These are phyloP conservation scores for Cerastis rubricosa DNA, from an alignment of 2,888 invertebrate genomes.

Conservation along the genomic window DNA sequence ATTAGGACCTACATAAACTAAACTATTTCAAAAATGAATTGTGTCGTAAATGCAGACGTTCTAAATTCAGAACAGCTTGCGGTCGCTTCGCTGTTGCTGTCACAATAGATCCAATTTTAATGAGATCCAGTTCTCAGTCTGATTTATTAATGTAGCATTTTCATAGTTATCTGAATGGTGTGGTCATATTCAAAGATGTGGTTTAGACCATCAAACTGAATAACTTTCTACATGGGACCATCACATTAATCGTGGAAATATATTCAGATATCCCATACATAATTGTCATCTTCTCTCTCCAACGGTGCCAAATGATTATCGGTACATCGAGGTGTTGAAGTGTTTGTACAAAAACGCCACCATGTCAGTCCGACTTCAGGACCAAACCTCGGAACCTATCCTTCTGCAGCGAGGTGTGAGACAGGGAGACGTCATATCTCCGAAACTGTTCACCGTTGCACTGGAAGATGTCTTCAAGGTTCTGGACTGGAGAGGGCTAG, in stretches of 20 bases:
- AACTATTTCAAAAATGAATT: slow-evolving; percentile 7
- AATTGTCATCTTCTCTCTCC: no score
- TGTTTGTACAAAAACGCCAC: no score
- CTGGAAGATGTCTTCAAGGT: no score
- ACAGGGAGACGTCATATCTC: no score
- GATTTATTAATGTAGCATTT: background rate
- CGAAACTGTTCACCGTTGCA: no score
- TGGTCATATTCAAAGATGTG: background rate
- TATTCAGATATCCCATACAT: background rate
- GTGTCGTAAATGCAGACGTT: slow-evolving; percentile 7
- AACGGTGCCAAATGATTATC: no score
- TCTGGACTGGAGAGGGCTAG: no score
- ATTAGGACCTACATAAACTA: background rate
- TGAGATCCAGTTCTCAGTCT: slow-evolving; percentile 4
- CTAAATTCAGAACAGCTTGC: slow-evolving; percentile 23
- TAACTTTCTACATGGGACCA: background rate
- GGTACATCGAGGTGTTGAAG: no score
- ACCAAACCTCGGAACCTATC: no score
- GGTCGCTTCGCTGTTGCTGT: background rate
- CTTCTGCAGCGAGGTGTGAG: no score
- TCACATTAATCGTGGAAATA: background rate
- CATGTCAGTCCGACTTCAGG: no score
- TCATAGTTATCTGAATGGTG: background rate
- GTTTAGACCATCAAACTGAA: background rate
- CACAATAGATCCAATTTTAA: slow-evolving; percentile 39